Conservation (phyloP, 2,888 invertebrate genomes). For the Nineta flava region DNA sequence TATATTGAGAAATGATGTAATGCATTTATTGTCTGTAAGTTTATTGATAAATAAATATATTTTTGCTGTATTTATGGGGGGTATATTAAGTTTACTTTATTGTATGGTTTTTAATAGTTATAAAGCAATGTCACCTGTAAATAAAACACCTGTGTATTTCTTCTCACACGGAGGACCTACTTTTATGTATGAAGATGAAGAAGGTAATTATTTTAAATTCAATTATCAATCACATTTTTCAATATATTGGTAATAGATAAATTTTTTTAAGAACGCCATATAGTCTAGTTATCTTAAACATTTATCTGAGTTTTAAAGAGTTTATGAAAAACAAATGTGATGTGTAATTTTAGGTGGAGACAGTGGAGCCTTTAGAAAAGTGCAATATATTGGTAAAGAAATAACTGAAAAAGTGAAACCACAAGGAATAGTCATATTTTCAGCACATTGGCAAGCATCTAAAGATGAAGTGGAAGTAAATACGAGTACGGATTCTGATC, state of each 20-base stretch:
- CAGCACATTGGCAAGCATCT: slow-evolving; percentile 2
- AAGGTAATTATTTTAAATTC: not conserved
- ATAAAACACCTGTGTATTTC: slow-evolving; percentile 2
- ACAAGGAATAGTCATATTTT: slow-evolving; percentile 2
- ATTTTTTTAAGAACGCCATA: too few species aligned
- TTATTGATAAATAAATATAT: too few species aligned
- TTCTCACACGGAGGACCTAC: slow-evolving; percentile 5
- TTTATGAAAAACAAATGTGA: too few species aligned
- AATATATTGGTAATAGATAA: too few species aligned
- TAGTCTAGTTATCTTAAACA: too few species aligned
- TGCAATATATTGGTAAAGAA: slow-evolving; percentile 2
- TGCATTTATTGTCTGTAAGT: too few species aligned
- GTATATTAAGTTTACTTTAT: not conserved
- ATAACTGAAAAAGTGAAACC: slow-evolving; percentile 2
- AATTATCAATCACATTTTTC: not conserved
- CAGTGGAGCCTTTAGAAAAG: not conserved
- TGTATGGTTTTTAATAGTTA: not conserved
- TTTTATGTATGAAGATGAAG: slow-evolving; percentile 4
- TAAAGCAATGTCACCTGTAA: not conserved
- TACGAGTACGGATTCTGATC: not conserved
- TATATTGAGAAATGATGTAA: too few species aligned
- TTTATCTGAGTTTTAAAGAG: too few species aligned
- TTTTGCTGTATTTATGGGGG: too few species aligned
- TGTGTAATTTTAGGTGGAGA: not conserved
- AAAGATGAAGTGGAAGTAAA: not conserved